phyloP scores from a whole-genome alignment of 2,113 vertebrate species.

The Chaetodon auriga region DNA sequence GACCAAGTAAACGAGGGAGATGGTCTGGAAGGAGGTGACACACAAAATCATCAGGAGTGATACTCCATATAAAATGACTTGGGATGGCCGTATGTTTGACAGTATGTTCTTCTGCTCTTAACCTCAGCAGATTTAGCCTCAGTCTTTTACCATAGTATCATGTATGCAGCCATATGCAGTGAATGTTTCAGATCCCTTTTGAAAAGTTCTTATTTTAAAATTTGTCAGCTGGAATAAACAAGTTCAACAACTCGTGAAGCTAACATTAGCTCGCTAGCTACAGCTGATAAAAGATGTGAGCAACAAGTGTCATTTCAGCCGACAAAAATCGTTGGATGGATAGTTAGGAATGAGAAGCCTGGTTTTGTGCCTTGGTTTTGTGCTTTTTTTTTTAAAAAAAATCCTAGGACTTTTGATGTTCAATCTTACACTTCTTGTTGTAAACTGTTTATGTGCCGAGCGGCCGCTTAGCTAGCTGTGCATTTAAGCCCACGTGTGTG shows the following conservation, averaged over 20 bases:
- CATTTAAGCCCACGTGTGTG: not conserved
- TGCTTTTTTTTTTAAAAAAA: not conserved
- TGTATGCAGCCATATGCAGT: no score
- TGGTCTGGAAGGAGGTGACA: slow-evolving; percentile 87
- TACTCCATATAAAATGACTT: no score
- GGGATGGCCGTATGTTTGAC: no score
- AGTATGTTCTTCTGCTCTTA: not conserved
- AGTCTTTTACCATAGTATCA: no score
- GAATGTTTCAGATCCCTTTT: no score
- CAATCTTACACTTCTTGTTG: not conserved
- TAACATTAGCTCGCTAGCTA: not conserved
- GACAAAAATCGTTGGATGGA: not conserved
- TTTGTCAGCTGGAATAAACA: no score
- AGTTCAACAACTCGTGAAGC: not conserved
- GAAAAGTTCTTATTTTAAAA: no score
- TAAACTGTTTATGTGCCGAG: no score
- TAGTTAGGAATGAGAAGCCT: no score
- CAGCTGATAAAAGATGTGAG: not conserved
- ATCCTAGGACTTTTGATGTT: no score
- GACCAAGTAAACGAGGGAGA: slow-evolving; percentile 96
- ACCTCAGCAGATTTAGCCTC: no score
- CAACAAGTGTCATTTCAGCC: not conserved
- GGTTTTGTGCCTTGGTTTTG: no score
- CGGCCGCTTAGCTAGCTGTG: not conserved
- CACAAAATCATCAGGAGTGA: not conserved